phyloP scores from a whole-genome alignment of 1,140 invertebrate genomes.

The Trachymyrmex cornetzi region DNA sequence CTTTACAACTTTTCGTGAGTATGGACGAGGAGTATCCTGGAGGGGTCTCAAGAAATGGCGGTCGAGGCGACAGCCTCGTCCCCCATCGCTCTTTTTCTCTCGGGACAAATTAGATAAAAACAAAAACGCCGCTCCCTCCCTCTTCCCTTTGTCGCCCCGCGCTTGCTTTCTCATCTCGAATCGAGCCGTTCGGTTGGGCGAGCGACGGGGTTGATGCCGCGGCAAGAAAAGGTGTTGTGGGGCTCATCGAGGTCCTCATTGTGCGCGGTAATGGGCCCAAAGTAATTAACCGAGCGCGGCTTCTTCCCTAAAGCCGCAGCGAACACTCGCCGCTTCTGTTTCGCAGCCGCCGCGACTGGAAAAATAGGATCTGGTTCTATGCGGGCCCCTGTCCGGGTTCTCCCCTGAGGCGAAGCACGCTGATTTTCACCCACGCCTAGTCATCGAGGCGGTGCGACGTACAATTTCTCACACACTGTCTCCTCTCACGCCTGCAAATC shows the following conservation, averaged over 20 bases:
- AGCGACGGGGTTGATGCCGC: conserved; percentile 36
- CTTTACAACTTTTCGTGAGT: conserved; percentile 80
- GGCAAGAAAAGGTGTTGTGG: conserved; percentile 72
- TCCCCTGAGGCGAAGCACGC: background rate
- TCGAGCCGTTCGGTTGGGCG: conserved; percentile 38
- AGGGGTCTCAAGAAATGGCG: conserved; percentile 73
- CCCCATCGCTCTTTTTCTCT: conserved; percentile 27
- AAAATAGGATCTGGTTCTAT: conserved; percentile 38
- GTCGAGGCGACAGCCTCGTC: conserved; percentile 70
- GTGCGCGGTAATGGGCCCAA: conserved; percentile 76
- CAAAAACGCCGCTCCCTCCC: conserved; percentile 75
- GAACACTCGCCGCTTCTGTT: conserved; percentile 52
- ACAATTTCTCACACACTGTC: conserved; percentile 55
- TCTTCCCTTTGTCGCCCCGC: conserved; percentile 19
- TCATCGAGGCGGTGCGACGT: conserved; percentile 46
- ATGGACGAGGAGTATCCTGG: conserved; percentile 73
- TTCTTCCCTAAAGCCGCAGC: conserved; percentile 36
- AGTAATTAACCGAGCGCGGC: conserved; percentile 77
- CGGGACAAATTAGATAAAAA: conserved; percentile 82
- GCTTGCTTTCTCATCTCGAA: conserved; percentile 57
- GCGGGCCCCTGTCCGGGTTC: background rate
- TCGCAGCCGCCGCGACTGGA: conserved; percentile 45
- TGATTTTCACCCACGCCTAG: conserved; percentile 57
- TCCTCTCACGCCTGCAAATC: conserved; percentile 34
- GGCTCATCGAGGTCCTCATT: conserved; percentile 64